These are phyloP conservation scores for Ariolimax columbianus DNA, from an alignment of 2,888 invertebrate species.

Conservation along the genomic window DNA sequence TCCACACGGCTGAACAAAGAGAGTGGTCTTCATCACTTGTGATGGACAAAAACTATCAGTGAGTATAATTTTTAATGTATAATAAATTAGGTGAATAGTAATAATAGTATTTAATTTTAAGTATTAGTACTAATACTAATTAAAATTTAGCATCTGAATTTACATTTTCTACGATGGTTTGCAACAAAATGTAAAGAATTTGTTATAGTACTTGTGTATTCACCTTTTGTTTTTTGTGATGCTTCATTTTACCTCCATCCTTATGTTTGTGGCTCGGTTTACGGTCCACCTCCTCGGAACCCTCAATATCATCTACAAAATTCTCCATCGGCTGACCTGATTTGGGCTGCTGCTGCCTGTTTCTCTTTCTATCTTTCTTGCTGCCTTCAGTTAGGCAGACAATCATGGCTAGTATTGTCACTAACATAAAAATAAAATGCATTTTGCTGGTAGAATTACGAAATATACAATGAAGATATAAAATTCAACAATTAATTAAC, in stretches of 20 bases:
- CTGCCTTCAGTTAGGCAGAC: not conserved
- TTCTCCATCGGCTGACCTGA: not conserved
- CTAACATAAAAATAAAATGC: not conserved
- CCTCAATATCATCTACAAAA: not conserved
- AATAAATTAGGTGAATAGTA: too few species aligned
- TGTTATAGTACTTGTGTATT: too few species aligned
- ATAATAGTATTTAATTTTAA: too few species aligned
- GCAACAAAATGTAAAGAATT: too few species aligned
- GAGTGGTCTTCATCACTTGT: too few species aligned
- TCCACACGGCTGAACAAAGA: too few species aligned
- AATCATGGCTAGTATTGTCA: not conserved
- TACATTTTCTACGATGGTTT: too few species aligned
- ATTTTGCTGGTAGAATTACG: not conserved
- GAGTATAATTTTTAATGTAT: too few species aligned
- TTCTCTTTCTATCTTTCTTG: not conserved
- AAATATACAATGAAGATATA: not conserved
- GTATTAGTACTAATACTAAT: too few species aligned
- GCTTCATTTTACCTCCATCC: slow-evolving; percentile 12
- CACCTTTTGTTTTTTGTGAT: slow-evolving; percentile 33
- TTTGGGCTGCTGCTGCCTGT: not conserved
- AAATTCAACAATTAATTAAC: not conserved
- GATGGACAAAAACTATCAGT: too few species aligned
- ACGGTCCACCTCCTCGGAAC: not conserved
- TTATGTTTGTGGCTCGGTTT: not conserved
- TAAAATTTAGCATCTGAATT: too few species aligned